phyloP scores from a whole-genome alignment of 2,888 invertebrate species.

The Spilarctia lutea region DNA sequence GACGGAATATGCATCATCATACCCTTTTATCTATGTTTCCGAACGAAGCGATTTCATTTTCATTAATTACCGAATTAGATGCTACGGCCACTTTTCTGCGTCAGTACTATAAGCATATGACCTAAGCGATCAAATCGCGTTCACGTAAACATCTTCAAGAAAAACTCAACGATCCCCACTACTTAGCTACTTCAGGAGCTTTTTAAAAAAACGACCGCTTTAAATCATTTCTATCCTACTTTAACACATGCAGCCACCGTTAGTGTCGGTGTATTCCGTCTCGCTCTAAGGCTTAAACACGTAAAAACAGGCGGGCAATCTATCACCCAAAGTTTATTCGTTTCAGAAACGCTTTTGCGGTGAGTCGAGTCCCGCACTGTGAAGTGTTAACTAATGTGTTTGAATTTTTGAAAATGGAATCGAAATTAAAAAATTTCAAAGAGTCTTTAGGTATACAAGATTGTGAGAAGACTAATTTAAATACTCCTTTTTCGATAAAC shows the following conservation, averaged over 20 bases:
- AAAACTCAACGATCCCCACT: constrained; percentile 86
- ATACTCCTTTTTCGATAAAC: constrained; percentile 91
- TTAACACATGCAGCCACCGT: constrained; percentile 33
- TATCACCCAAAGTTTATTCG: constrained; percentile 85
- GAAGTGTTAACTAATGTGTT: constrained; percentile 67
- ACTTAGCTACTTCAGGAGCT: constrained; percentile 82
- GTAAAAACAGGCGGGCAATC: constrained; percentile 82
- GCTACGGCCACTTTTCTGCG: constrained; percentile 62
- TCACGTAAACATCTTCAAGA: constrained; percentile 86
- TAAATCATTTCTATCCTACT: constrained; percentile 65
- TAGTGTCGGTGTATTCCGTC: constrained; percentile 56
- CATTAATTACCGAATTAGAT: not conserved
- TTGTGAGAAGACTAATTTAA: constrained; percentile 78
- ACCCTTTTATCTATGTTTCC: no score
- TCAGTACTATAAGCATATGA: constrained; percentile 64
- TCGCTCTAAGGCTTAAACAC: constrained; percentile 78
- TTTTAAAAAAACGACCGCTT: constrained; percentile 82
- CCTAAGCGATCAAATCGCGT: constrained; percentile 82
- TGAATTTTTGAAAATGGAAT: constrained; percentile 72
- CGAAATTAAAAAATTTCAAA: constrained; percentile 76
- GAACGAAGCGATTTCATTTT: not conserved
- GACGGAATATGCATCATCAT: no score
- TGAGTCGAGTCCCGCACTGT: constrained; percentile 75
- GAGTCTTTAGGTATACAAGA: constrained; percentile 72
- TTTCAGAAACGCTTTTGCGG: constrained; percentile 84